phyloP scores from a whole-genome alignment of 2,113 vertebrate species.

The Aegotheles bennettii region DNA sequence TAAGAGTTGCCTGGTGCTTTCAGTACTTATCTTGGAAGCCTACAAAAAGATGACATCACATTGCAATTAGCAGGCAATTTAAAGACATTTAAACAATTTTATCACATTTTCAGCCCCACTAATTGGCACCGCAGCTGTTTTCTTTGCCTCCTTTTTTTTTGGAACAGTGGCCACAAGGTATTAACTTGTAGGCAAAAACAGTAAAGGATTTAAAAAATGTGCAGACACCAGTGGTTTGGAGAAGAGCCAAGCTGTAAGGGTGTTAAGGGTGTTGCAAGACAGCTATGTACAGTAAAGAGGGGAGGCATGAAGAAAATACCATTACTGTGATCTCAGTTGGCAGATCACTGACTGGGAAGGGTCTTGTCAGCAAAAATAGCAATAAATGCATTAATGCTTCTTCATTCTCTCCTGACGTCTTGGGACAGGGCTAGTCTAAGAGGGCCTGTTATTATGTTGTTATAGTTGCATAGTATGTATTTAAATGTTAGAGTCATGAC shows the following conservation, averaged over 20 bases:
- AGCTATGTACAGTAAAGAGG: conserved; percentile 27
- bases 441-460: neutral
- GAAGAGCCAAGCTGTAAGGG: conserved; percentile 8
- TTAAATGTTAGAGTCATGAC: neutral
- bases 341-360: conserved; percentile 23
- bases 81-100: conserved; percentile 67
- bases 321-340: conserved; percentile 16
- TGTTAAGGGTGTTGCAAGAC: neutral
- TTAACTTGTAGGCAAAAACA: neutral
- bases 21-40: conserved; percentile 61
- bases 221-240: conserved; percentile 14
- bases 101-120: conserved; percentile 53
- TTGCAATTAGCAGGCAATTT: conserved; percentile 72
- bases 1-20: conserved; percentile 25
- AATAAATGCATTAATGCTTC: neutral
- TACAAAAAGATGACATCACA: conserved; percentile 51
- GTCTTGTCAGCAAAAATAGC: conserved; percentile 27
- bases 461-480: neutral
- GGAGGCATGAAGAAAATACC: neutral
- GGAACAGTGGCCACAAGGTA: conserved; percentile 11
- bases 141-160: conserved; percentile 49
- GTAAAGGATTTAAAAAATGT: neutral
- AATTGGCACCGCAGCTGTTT: conserved; percentile 64
- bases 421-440: neutral
- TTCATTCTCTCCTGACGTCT: neutral